phyloP scores from a whole-genome alignment of 2,113 vertebrate species.

The Tyto alba region DNA sequence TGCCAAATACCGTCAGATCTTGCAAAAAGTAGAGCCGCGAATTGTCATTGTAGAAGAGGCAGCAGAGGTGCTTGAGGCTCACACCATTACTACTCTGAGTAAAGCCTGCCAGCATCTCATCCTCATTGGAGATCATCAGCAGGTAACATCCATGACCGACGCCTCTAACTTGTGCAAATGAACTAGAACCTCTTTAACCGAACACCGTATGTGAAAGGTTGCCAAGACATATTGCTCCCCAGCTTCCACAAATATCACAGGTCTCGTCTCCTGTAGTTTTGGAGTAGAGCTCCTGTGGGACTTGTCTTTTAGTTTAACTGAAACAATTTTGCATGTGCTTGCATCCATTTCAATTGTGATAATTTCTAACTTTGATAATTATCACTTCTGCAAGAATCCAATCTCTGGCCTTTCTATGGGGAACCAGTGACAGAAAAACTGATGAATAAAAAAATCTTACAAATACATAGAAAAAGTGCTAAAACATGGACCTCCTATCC shows the following conservation, averaged over 20 bases:
- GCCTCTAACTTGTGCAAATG: neutral
- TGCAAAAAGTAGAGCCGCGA: constrained; percentile 80
- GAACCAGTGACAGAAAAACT: neutral
- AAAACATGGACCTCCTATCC: neutral
- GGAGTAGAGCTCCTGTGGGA: neutral
- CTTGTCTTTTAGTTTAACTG: neutral
- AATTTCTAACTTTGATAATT: neutral
- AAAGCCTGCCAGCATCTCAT: constrained; percentile 90
- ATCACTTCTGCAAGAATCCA: neutral
- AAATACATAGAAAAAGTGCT: neutral
- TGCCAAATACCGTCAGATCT: constrained; percentile 83
- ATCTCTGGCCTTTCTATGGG: neutral
- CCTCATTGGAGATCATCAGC: constrained; percentile 96
- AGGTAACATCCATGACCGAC: constrained; percentile 69
- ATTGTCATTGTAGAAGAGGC: constrained; percentile 94
- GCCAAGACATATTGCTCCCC: neutral
- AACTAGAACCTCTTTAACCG: neutral
- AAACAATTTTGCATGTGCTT: neutral
- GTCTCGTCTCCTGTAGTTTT: neutral
- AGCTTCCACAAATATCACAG: neutral
- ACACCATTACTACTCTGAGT: constrained; percentile 89
- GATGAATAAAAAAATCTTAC: neutral
- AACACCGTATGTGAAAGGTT: neutral
- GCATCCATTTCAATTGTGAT: neutral
- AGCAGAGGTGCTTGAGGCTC: constrained; percentile 93